Evolutionary conservation across 2,113 vertebrate genomes (phyloP), one percentile per base, ranked within the genome.

Genomic region (Pangasianodon gigas): DNA sequence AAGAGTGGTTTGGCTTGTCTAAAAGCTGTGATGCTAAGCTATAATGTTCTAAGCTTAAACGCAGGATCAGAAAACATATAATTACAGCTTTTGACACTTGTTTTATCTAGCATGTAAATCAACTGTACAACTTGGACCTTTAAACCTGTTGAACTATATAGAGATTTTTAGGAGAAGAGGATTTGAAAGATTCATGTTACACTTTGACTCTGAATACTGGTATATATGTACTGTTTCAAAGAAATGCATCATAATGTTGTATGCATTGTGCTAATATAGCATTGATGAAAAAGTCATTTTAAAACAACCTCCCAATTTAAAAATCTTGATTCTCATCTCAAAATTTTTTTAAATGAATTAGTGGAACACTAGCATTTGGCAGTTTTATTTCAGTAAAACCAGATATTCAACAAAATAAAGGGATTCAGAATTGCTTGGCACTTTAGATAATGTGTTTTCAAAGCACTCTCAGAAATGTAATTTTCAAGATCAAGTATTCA

Each of bases 401-500:
- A n/a, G 29, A 32, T 52, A 54, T n/a, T 48, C 1, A 81, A 13
- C 21, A 75, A 46, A 71, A 71, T 3, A 29, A 46, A 51, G 3
- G 3, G 14, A 51, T 79, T 48, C 44, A 29, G 24, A 51, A 14
- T 48, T 26, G 32, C 19, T 58, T 84, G 32, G 44, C 32, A 24
- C 21, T 84, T 56, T 83, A 37, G 29, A 83, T 56, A 83, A 79
- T 79, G 4, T 84, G 54, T 14, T 84, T 85, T 65, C 41, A 48
- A 6, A 65, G 37, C 41, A n/a, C 41, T 29, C 24, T 29, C 6
- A 13, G 21, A 48, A 44, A 65, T 67, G 32, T 16, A 11, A 62
- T 46, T 44, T 46, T 79, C 10, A 26, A 29, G 75, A 80, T 85
- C 24, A 67, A 51, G 84, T 46, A 29, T 41, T 62, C 11, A 85